These are phyloP conservation scores for Drosophila conformis DNA, from an alignment of 2,888 invertebrate species.

Conservation along the genomic window DNA sequence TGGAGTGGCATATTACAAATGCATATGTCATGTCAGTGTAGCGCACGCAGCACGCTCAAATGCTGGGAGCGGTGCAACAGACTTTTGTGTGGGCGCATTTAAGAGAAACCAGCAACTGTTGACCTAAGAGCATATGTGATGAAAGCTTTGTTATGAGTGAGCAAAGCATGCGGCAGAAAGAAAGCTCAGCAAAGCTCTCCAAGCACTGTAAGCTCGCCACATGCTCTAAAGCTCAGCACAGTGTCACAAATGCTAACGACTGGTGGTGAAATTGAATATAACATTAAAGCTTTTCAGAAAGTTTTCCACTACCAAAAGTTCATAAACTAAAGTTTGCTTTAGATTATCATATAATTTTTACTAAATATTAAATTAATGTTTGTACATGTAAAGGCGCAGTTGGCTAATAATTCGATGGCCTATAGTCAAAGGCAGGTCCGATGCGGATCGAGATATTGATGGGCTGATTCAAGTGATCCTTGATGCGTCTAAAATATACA, in stretches of 20 bases:
- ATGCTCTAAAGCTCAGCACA: constrained; percentile 15
- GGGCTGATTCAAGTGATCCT: constrained; percentile 57
- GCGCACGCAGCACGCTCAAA: constrained; percentile 35
- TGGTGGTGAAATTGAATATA: not conserved
- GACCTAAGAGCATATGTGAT: constrained; percentile 36
- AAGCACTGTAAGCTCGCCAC: not conserved
- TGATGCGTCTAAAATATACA: constrained; percentile 36
- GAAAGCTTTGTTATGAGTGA: constrained; percentile 2
- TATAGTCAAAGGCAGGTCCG: constrained; percentile 65
- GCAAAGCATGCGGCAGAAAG: constrained; percentile 3
- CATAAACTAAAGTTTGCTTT: not conserved
- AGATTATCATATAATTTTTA: not conserved
- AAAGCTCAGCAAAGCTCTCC: constrained; percentile 12
- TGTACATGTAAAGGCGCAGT: not conserved
- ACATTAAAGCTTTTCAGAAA: constrained; percentile 16
- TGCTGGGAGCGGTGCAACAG: constrained; percentile 66
- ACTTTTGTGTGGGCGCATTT: constrained; percentile 63
- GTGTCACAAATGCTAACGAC: not conserved
- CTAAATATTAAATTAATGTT: not conserved
- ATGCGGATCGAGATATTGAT: constrained; percentile 63
- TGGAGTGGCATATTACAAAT: not conserved
- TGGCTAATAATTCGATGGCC: constrained; percentile 47
- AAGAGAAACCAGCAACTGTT: constrained; percentile 46
- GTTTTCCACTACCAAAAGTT: not conserved
- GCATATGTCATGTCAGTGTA: constrained; percentile 3